Evolutionary conservation across 2,888 invertebrate species (phyloP), one percentile per base, ranked within the genome.

Genomic region (Sisyra nigra): DNA sequence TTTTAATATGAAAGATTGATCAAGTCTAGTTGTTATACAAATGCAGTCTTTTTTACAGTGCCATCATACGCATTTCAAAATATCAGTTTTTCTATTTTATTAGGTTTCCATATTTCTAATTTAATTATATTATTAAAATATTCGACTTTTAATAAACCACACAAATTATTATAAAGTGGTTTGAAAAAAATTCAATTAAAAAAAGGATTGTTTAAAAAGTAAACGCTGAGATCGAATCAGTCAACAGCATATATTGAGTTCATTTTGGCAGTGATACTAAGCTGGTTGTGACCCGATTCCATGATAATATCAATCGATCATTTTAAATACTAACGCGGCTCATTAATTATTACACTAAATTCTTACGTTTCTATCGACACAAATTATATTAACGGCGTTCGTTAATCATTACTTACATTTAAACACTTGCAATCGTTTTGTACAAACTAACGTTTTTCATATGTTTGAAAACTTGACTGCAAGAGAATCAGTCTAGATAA

Each of bases 271-370:
- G 57, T 58, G 57, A 55, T 53, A 51, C 51, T 53, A 52, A 52
- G 56, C 56, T 57, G 57, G 57, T 55, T 57, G 56, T 52, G 53
- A 55, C 52, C 54, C 53, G 55, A 53, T 48, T 24, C 50, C 48
- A 44, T 44, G 36, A 19, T 18, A 13, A 30, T 17, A 13, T 31
- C 14, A 24, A 17, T 31, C 15, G 31, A 40, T 34, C 41, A 19
- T 24, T 24, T 24, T 24, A 24, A 24, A 24, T 24, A 24, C 24
- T 24, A 24, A 24, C 24, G 24, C 24, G 24, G 24, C 7, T 24
- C 24, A 24, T 24, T 24, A 24, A 24, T 24, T 24, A 24, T 5
- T 24, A 24, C 24, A 24, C 24, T 24, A 24, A 24, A 24, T 5
- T 24, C 24, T 24, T 24, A 24, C 24, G 7, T 5, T 24, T 24